Conservation (phyloP, 2,113 vertebrate genomes). For the Serinus canaria region DNA sequence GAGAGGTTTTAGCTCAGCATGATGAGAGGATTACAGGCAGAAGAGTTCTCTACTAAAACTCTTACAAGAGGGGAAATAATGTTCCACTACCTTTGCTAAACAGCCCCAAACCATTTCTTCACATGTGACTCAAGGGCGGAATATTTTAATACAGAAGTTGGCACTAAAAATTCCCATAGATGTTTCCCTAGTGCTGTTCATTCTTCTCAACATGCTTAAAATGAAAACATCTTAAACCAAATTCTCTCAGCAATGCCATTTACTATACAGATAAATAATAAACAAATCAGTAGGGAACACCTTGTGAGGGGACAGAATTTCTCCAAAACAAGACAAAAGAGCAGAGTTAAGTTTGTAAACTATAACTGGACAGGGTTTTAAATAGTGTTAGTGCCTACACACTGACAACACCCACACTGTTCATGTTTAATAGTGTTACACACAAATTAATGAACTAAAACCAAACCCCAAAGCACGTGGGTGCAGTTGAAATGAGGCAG, state of each 20-base stretch:
- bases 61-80: not conserved
- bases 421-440: not conserved
- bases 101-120: not conserved
- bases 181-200: not conserved
- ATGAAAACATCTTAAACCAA: not conserved
- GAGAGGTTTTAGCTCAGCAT: not conserved
- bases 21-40: not conserved
- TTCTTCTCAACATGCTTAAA: not conserved
- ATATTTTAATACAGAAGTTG: not conserved
- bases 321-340: not conserved
- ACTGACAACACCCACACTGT: not conserved
- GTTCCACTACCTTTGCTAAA: not conserved
- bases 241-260: not conserved
- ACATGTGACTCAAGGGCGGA: not conserved
- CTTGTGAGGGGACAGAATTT: not conserved
- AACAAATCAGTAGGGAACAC: not conserved
- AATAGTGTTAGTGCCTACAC: not conserved
- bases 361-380: not conserved
- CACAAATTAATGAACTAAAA: not conserved
- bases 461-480: not conserved
- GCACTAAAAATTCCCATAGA: not conserved
- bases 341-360: not conserved
- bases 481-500: not conserved
- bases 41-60: not conserved
- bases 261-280: slow-evolving; percentile 51